Evolutionary conservation across 2,888 invertebrate species (phyloP).

Genomic region (Stratiomys singularior): DNA sequence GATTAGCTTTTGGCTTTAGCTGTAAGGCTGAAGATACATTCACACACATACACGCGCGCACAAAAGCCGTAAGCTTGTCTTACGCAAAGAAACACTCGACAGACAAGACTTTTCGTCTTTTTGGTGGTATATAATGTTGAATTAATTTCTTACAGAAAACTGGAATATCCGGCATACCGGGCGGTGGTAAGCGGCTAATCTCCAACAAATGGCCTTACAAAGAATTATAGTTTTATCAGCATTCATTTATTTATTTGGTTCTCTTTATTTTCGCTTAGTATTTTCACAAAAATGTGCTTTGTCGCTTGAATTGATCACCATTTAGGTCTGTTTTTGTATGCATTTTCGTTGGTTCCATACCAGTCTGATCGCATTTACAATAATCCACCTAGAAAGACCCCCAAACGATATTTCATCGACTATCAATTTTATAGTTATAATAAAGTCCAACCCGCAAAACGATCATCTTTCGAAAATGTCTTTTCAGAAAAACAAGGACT

Average conservation of each 20-base stretch:
- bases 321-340: neutral
- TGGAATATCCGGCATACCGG: constrained; percentile 41
- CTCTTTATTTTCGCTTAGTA: constrained; percentile 2
- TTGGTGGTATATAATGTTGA: constrained; percentile 36
- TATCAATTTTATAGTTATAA: constrained; percentile 26
- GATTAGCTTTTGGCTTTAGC: constrained; percentile 45
- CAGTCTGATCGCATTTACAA: constrained; percentile 38
- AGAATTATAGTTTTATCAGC: constrained; percentile 31
- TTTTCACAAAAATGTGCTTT: neutral
- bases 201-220: constrained; percentile 26
- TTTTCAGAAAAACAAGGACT: neutral
- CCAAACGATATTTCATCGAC: constrained; percentile 29
- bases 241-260: constrained; percentile 18
- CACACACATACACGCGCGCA: neutral
- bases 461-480: constrained; percentile 29
- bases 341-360: constrained; percentile 3
- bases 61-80: constrained; percentile 31
- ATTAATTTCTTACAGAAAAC: constrained; percentile 46
- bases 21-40: constrained; percentile 40
- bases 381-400: constrained; percentile 31
- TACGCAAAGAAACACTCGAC: constrained; percentile 37
- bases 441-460: constrained; percentile 31
- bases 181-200: constrained; percentile 38
- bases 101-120: constrained; percentile 9
- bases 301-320: neutral